Evolutionary conservation across 2,797 vertebrate genomes (phyloP).

Genomic region (Sylvilagus floridanus): DNA sequence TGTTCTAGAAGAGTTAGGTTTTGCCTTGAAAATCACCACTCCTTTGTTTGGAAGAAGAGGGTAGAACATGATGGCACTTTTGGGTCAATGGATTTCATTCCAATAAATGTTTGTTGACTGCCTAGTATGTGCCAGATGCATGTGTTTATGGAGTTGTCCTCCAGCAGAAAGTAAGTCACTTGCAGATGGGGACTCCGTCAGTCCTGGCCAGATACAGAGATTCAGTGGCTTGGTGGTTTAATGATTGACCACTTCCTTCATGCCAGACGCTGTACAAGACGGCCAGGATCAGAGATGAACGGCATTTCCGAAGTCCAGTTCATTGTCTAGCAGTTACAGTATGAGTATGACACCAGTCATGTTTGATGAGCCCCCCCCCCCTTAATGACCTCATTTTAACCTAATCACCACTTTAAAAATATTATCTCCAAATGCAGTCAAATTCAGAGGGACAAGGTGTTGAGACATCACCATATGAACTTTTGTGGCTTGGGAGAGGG

Average conservation of each 20-base stretch:
- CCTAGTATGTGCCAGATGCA: not conserved
- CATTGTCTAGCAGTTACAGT: too few species aligned
- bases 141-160: not conserved
- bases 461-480: constrained; percentile 17
- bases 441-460: not conserved
- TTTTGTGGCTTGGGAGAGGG: not conserved
- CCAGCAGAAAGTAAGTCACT: not conserved
- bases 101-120: constrained; percentile 6
- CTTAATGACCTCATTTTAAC: not conserved
- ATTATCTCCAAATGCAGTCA: not conserved
- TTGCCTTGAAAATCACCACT: constrained; percentile 1
- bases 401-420: not conserved
- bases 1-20: not conserved
- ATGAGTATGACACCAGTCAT: not conserved
- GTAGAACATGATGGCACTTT: not conserved
- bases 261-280: not conserved
- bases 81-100: not conserved
- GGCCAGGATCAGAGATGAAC: not conserved
- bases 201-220: not conserved
- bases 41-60: constrained; percentile 16
- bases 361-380: not conserved
- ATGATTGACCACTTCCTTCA: not conserved
- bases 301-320: constrained; percentile 6
- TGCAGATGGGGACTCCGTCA: not conserved
- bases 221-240: not conserved